phyloP scores from a whole-genome alignment of 2,797 vertebrate species.

The Heterohyrax brucei region DNA sequence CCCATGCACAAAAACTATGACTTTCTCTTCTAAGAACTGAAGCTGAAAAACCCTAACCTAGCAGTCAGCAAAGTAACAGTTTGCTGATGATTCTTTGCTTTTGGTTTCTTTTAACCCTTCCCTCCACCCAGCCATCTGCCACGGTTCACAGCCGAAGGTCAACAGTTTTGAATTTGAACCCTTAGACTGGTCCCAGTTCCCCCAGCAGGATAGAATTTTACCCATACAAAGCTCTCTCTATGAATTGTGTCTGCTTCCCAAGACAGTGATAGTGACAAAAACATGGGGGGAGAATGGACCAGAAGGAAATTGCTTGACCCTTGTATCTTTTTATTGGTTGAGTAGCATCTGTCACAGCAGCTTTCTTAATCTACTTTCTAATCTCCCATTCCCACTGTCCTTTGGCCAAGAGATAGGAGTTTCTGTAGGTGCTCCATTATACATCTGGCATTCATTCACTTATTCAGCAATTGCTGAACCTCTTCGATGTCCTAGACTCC shows the following conservation, averaged over 20 bases:
- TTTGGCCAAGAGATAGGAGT: background rate
- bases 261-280: accelerated
- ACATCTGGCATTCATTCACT: background rate
- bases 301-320: background rate
- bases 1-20: background rate
- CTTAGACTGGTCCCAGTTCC: background rate
- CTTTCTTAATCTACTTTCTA: background rate
- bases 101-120: background rate
- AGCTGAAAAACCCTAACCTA: slow-evolving; percentile 37
- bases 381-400: background rate
- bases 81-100: background rate
- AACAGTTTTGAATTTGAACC: background rate
- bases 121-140: background rate
- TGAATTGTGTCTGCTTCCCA: background rate
- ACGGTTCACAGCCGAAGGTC: background rate
- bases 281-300: background rate
- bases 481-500: background rate
- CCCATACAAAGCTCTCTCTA: background rate
- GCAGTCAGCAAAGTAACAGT: accelerated
- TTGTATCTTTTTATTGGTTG: accelerated
- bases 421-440: background rate
- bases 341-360: background rate
- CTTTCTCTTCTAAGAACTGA: slow-evolving; percentile 72
- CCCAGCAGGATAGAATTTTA: no score
- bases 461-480: background rate